Evolutionary conservation across 2,797 vertebrate species (phyloP).

Genomic region (Melanotaenia trifasciata): DNA sequence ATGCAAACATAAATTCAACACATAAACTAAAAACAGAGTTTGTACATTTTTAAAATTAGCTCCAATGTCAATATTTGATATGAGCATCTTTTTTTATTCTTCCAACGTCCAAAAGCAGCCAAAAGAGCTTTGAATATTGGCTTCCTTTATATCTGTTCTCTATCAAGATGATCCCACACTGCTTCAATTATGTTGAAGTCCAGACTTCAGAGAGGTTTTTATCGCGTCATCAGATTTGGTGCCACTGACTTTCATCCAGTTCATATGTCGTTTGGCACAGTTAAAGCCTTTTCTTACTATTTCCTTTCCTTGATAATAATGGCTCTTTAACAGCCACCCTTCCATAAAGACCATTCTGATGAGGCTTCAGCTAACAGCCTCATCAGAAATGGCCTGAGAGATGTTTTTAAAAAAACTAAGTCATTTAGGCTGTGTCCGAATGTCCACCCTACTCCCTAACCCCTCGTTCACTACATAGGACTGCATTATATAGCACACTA

Average conservation of each 20-base stretch:
- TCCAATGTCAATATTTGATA: too few relatives aligned
- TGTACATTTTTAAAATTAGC: too few relatives aligned
- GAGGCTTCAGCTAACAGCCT: neutral
- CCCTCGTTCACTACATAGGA: too few relatives aligned
- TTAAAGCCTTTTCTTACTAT: neutral
- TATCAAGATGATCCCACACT: neutral
- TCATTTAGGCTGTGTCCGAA: too few relatives aligned
- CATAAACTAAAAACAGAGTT: too few relatives aligned
- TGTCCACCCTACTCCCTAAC: too few relatives aligned
- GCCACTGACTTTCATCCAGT: neutral
- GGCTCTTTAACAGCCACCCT: neutral
- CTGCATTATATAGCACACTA: too few relatives aligned
- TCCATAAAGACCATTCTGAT: neutral
- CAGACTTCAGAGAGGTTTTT: neutral
- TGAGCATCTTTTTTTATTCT: too few relatives aligned
- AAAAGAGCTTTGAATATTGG: too few relatives aligned
- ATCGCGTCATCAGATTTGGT: neutral
- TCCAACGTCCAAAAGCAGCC: too few relatives aligned
- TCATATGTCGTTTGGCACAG: neutral
- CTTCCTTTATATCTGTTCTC: neutral
- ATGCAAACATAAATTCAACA: too few relatives aligned
- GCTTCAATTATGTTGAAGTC: neutral
- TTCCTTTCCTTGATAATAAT: neutral
- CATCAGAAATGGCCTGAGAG: neutral
- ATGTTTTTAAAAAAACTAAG: too few relatives aligned